Conservation (phyloP, 2,888 invertebrate species). For the Drosophila lacicola region DNA sequence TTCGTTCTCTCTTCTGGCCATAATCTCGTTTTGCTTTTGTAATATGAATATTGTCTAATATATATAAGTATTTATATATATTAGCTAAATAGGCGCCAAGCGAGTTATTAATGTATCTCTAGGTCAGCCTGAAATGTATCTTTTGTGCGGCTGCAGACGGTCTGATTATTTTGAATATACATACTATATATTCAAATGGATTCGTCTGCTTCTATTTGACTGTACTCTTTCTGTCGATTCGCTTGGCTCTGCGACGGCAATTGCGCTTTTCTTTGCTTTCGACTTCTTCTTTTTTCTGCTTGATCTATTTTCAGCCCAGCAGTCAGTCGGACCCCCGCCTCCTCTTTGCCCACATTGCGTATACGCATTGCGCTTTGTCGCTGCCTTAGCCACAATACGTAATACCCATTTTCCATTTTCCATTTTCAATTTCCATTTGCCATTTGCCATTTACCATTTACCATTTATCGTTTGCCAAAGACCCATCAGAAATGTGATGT, state of each 20-base stretch:
- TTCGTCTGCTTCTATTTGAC: conserved; percentile 18
- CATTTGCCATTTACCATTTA: conserved; percentile 32
- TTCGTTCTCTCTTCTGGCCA: conserved; percentile 34
- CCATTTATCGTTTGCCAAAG: conserved; percentile 20
- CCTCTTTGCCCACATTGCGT: conserved; percentile 32
- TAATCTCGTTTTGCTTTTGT: conserved; percentile 50
- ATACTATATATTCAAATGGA: conserved; percentile 9
- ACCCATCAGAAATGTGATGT: conserved; percentile 52
- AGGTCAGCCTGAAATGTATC: conserved; percentile 59
- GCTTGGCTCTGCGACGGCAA: conserved; percentile 40
- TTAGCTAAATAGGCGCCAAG: conserved; percentile 50
- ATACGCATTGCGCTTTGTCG: conserved; percentile 51
- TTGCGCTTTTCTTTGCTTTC: conserved; percentile 56
- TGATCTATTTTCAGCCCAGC: conserved; percentile 80
- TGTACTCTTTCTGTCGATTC: conserved; percentile 52
- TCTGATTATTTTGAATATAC: conserved; percentile 6
- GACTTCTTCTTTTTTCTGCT: conserved; percentile 57
- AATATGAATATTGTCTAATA: conserved; percentile 22
- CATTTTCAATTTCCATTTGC: conserved; percentile 41
- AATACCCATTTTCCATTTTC: conserved; percentile 42
- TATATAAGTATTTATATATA: conserved; percentile 15
- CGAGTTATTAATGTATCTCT: conserved; percentile 52
- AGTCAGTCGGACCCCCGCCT: conserved; percentile 12
- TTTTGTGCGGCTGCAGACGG: conserved; percentile 13
- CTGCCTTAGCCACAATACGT: conserved; percentile 37